These are phyloP conservation scores for Loris lydekkerianus DNA, from an alignment of 2,797 vertebrate species.

Conservation along the genomic window DNA sequence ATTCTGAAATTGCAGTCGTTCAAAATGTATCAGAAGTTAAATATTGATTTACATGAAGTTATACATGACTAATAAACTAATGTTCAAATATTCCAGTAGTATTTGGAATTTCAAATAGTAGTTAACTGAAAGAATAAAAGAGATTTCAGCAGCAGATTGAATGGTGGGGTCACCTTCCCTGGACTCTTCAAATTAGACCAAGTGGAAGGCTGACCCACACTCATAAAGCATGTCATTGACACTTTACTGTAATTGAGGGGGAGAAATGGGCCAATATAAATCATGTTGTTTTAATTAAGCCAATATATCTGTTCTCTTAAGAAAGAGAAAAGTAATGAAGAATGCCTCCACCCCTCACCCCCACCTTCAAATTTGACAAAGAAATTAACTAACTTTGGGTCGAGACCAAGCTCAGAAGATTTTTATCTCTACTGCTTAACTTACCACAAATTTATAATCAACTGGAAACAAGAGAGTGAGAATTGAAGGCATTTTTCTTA, in stretches of 20 bases:
- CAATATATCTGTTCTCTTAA: neutral
- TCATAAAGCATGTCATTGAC: neutral
- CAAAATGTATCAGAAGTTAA: constrained; percentile 1
- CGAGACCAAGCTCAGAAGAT: constrained; percentile 54
- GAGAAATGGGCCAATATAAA: neutral
- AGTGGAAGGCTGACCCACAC: neutral
- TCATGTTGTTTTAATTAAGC: neutral
- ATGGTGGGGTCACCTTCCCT: neutral
- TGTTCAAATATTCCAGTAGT: neutral
- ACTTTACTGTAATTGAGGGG: neutral
- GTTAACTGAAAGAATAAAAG: neutral
- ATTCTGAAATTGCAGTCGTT: neutral
- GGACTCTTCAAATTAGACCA: neutral
- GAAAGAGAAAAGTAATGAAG: neutral
- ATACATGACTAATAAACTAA: neutral
- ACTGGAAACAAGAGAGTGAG: constrained; percentile 36
- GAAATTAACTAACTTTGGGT: constrained; percentile 58
- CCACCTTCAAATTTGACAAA: constrained; percentile 17
- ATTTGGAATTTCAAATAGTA: neutral
- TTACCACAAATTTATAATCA: constrained; percentile 52
- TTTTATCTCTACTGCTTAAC: constrained; percentile 41
- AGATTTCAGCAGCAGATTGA: neutral
- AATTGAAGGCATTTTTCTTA: constrained; percentile 51
- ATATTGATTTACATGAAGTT: neutral
- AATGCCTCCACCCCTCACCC: neutral